Evolutionary conservation across 2,797 vertebrate species (phyloP), one percentile per base, ranked within the genome.

Genomic region (Lacerta agilis): DNA sequence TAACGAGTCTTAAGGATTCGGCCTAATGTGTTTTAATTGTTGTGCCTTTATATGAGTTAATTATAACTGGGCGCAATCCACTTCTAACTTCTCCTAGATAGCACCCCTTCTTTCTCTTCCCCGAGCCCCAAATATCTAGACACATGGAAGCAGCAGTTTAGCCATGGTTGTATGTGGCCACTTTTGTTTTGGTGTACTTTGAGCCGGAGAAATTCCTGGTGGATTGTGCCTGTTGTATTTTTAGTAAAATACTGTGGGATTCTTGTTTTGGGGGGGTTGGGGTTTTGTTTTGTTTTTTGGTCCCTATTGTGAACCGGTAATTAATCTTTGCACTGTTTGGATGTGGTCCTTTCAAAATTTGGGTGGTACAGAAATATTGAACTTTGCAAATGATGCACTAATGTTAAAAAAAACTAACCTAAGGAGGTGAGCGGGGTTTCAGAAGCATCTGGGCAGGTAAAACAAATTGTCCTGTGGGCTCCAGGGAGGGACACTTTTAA

Each of bases 291-390:
- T 38, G 15, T 66, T 79, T 67, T 38, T 25, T 86, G 75, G 86
- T 92, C 86, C n/a, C 38, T 66, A 86, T 92, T 93, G 94, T 94
- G 61, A 95, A 95, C 73, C 89, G 87, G 93, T 92, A 79, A 94
- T 93, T 95, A 94, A 95, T 91, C 94, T 97, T 95, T 91, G 93
- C 95, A 95, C 95, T 96, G 94, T 92, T 64, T 86, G 95, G 87
- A 92, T 90, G 94, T 88, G 95, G 92, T 95, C 94, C 85, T 86
- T 94, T 94, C 90, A 83, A 45, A 87, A 73, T 93, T 85, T 88
- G 82, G 90, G 81, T 90, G 89, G 88, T 88, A 15, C 89, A 85
- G 79, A 90, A 90, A 88, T 85, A 71, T 88, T 90, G 90, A 91
- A 38, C 75, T 94, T 90, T 86, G 83, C 17, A 90, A 93, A n/a